Conservation (phyloP, 2,888 invertebrate species). For the Artemia sinica region DNA sequence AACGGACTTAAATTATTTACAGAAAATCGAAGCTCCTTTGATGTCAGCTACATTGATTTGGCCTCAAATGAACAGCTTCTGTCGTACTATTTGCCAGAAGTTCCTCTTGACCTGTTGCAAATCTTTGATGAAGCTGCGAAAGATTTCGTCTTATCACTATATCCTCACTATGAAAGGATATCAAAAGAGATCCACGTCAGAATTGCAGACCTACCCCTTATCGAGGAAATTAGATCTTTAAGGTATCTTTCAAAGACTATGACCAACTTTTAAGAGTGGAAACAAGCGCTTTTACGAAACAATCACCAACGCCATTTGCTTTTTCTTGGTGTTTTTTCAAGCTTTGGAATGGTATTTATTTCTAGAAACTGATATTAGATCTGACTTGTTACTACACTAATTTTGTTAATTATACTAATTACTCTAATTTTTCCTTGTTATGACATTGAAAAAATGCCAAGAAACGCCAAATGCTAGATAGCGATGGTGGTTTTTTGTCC, state of each 20-base stretch:
- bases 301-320: too few species aligned
- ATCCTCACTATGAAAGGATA: slow-evolving; percentile 87
- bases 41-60: slow-evolving; percentile 78
- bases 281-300: too few species aligned
- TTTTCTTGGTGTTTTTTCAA: too few species aligned
- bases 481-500: too few species aligned
- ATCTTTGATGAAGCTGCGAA: slow-evolving; percentile 90
- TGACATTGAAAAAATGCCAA: too few species aligned
- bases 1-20: slow-evolving; percentile 23
- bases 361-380: too few species aligned
- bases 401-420: too few species aligned
- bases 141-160: slow-evolving; percentile 76
- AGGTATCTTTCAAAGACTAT: slow-evolving; percentile 34
- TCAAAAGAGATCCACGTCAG: slow-evolving; percentile 84
- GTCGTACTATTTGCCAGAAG: slow-evolving; percentile 92
- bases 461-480: too few species aligned
- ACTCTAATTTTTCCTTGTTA: too few species aligned
- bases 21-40: slow-evolving; percentile 55
- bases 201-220: slow-evolving; percentile 80
- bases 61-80: slow-evolving; percentile 79
- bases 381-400: too few species aligned
- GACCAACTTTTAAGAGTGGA: too few species aligned
- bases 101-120: slow-evolving; percentile 87
- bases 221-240: slow-evolving; percentile 86
- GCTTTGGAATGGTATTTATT: too few species aligned